Evolutionary conservation across 2,113 vertebrate species (phyloP).

Genomic region (Otus sunia): DNA sequence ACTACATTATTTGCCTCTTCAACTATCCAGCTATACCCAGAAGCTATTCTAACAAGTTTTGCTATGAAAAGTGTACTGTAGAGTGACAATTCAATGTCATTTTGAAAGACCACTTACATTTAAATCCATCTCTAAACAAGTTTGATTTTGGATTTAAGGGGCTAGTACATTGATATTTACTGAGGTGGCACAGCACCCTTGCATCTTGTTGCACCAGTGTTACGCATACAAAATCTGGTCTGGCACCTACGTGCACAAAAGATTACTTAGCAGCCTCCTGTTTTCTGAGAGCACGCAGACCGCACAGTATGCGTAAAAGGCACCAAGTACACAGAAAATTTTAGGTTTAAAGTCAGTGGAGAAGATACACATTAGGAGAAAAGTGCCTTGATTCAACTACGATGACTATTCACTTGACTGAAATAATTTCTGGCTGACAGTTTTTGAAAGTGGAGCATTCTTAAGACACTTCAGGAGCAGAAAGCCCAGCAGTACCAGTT

Average conservation of each 20-base stretch:
- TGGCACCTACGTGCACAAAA: not conserved
- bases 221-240: not conserved
- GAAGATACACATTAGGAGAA: not conserved
- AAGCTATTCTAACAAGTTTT: not conserved
- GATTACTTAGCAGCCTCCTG: not conserved
- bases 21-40: not conserved
- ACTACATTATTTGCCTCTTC: not conserved
- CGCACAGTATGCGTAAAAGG: not conserved
- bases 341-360: not conserved
- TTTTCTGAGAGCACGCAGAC: not conserved
- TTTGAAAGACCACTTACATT: not conserved
- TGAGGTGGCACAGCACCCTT: not conserved
- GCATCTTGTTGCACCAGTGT: not conserved
- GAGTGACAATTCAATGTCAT: not conserved
- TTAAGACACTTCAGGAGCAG: not conserved
- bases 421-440: not conserved
- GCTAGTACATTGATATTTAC: not conserved
- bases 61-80: not conserved
- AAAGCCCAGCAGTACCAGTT: constrained; percentile 61
- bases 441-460: not conserved
- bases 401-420: not conserved
- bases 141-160: not conserved
- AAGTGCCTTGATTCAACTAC: not conserved
- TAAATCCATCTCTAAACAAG: not conserved
- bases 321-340: not conserved